Evolutionary conservation across 2,797 vertebrate genomes (phyloP), one percentile per base, ranked within the genome.

Genomic region (Falco biarmicus): DNA sequence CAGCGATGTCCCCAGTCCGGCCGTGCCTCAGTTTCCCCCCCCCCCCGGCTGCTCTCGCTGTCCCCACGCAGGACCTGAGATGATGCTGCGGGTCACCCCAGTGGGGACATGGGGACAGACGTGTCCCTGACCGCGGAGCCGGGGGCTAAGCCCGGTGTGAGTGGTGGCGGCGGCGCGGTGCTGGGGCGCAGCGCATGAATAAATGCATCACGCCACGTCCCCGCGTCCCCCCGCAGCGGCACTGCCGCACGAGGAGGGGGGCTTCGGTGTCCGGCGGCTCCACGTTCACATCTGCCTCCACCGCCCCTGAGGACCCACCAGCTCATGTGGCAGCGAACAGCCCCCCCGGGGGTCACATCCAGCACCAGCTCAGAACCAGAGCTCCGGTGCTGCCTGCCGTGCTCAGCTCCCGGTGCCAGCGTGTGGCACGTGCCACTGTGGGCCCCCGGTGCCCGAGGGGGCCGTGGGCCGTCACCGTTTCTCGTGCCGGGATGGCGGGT

Each of bases 171-270:
- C 65, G 74, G 96, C 43, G 92, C 22, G 25, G 93, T 85, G 91
- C 84, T 48, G 90, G 96, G 90, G 96, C 94, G 89, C 97, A 96
- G 96, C 94, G 96, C 97, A 97, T 97, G 97, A 98, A 98, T 98
- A 98, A 97, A 98, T 97, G 90, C 97, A 97, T 97, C 57, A 94
- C 96, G 87, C 89, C 84, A 87, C 63, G 34, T 48, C 60, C 31
- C 64, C n/a, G 4, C 39, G 39, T 15, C 76, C 76, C 76, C 57
- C 91, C 37, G 37, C 37, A 37, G 37, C 37, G 37, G 37, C 37
- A 10, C 37, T 37, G 37, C 66, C 12, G 64, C 48, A 31, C n/a
- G 18, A 61, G 28, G 81, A 32, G 68, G 45, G 47, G 8, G n/a
- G 21, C 11, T 19, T 22, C 13, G 25, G 71, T 31, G 96, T 63